Base-by-base conservation (phyloP, 2,797 vertebrate genomes). In the Argyrosomus regius region DNA sequence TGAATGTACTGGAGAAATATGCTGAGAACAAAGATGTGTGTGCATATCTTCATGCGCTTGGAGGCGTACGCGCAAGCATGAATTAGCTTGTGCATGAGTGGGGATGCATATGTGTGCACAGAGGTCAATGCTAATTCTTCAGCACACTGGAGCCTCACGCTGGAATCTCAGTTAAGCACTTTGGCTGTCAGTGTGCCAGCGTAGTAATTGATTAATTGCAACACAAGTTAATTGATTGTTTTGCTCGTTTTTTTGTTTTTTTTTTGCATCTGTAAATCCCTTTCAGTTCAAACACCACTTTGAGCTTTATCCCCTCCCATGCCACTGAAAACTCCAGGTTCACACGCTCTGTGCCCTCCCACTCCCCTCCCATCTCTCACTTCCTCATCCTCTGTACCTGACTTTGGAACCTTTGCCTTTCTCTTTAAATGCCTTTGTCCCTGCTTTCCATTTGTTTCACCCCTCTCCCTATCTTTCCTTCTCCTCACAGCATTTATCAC, bases 171-270 rank as follows among this genome's bases (percentile, higher is more conserved):
- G 81, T 62, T 88, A 88, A 90, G 90, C 89, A 84, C 90, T 90
- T 82, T 63, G 72, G 57, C 84, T 85, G 88, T 88, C 75, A 59
- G 80, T 86, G 77, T 79, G 75, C 60, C 62, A 13, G 68, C 6
- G 45, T 70, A 60, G 64, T 86, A 87, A 95, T 90, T 89, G 89
- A 94, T 94, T 90, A 81, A 91, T 93, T 88, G 81, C 83, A 84
- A 89, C 88, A 84, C 77, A 59, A 85, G 80, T 88, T 82, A 87
- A 95, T 94, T 92, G 93, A 95, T 94, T 94, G 77, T 69, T 87
- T 82, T 80, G 80, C 81, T 82, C 50, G 53, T 88, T 87, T 35
- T 35, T 35, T 35, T 9, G 2, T 35, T 9, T 8, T 8, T 39
- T 39, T 39, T 92, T 87, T 90, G 80, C 82, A 77, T 90, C 78